Evolutionary conservation across 2,797 vertebrate species (phyloP).

Genomic region (Babyrousa celebensis): DNA sequence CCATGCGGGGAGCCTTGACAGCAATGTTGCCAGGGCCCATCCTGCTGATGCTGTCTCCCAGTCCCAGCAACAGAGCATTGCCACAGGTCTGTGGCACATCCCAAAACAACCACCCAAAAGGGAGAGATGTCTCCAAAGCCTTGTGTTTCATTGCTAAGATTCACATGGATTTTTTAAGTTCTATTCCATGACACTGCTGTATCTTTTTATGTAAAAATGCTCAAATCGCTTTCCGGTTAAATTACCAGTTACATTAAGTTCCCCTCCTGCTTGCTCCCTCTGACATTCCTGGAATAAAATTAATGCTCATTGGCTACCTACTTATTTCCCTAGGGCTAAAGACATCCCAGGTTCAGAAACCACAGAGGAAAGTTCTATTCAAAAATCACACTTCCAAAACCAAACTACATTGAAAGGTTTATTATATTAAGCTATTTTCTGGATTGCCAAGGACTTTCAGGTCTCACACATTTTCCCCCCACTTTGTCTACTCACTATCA

Average conservation of each 20-base stretch:
- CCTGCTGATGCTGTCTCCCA: accelerated
- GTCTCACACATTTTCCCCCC: neutral
- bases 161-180: slow-evolving; percentile 41
- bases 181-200: neutral
- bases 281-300: neutral
- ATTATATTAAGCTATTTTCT: slow-evolving; percentile 37
- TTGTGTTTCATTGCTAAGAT: slow-evolving; percentile 1
- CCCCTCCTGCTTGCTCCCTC: neutral
- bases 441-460: neutral
- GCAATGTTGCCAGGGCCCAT: accelerated
- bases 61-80: neutral
- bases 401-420: neutral
- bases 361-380: neutral
- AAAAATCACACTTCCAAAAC: slow-evolving; percentile 40
- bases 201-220: neutral
- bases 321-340: neutral
- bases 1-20: neutral
- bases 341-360: slow-evolving; percentile 8
- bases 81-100: neutral
- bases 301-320: neutral
- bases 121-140: neutral
- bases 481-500: slow-evolving; percentile 26
- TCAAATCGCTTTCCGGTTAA: slow-evolving; percentile 54
- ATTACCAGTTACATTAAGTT: neutral
- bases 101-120: neutral